Evolutionary conservation across 2,888 invertebrate species (phyloP).

Genomic region (Atrina japonica): DNA sequence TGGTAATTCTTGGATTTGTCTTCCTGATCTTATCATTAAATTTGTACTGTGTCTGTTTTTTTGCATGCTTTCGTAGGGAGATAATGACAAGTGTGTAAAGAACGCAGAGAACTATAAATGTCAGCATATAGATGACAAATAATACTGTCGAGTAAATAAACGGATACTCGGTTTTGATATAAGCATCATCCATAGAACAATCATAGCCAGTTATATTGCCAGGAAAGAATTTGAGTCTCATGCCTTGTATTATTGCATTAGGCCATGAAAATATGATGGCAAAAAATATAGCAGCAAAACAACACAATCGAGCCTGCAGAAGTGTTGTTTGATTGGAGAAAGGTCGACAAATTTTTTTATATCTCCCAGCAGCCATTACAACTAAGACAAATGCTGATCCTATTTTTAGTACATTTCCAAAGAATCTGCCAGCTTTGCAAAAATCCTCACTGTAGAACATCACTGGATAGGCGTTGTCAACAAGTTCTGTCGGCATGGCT

Average conservation of each 20-base stretch:
- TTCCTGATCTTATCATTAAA: constrained; percentile 23
- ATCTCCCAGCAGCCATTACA: constrained; percentile 66
- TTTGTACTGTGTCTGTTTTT: constrained; percentile 8
- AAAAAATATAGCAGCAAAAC: constrained; percentile 51
- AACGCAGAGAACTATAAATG: constrained; percentile 35
- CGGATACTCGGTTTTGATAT: constrained; percentile 34
- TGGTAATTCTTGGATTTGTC: constrained; percentile 37
- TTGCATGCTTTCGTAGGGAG: constrained; percentile 28
- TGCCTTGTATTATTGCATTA: constrained; percentile 36
- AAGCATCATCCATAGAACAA: constrained; percentile 59
- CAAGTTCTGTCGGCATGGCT: constrained; percentile 64
- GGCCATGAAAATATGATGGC: constrained; percentile 59
- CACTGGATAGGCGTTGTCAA: constrained; percentile 63
- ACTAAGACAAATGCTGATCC: constrained; percentile 66
- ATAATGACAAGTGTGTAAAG: constrained; percentile 32
- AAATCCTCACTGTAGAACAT: constrained; percentile 61
- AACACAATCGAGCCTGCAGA: constrained; percentile 54
- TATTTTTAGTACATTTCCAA: constrained; percentile 60
- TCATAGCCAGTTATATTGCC: constrained; percentile 61
- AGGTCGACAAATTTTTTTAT: constrained; percentile 66
- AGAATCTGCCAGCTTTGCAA: constrained; percentile 60
- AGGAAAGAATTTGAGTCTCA: constrained; percentile 19
- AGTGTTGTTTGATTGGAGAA: constrained; percentile 58
- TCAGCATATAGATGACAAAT: constrained; percentile 33
- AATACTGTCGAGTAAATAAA: constrained; percentile 35